Evolutionary conservation across 1,140 invertebrate species (phyloP), one percentile per base, ranked within the genome.

Genomic region (Scaptomyza graminum): DNA sequence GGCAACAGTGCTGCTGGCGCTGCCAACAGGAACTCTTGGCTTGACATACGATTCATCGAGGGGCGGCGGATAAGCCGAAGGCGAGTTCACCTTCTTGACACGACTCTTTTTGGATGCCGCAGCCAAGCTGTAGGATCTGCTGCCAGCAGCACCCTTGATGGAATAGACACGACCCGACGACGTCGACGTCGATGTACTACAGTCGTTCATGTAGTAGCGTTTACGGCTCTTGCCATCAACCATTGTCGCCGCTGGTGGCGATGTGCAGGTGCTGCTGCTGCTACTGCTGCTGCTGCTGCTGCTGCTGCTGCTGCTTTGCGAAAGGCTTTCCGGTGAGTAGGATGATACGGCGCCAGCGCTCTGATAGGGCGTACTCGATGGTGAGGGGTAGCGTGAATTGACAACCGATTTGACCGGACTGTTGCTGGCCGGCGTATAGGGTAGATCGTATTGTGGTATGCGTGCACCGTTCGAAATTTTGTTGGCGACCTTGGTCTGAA

Each of bases 401-500:
- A 78, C 68, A 16, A 89, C 80, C 13, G 87, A 91, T 22, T 91
- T 91, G 0, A 90, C 87, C 0, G 90, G 90, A 76, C 90, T 91
- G 74, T 76, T 91, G 74, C 83, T 91, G 2, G 83, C 90, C 44
- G 90, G 90, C 25, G 90, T 90, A 44, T 84, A 91, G 7, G 90
- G 88, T 16, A 90, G 41, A 49, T 78, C 77, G 51, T 69, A 88
- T 49, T 77, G 79, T 60, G 77, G 43, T n/a, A 56, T 11, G 25
- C 28, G 49, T 16, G 68, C 75, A 6, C 72, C 71, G 16, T 59
- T 57, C 28, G 77, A 79, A 41, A 91, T 88, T 56, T 90, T 82
- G 18, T 90, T 52, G 12, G 85, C 85, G 34, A 91, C 81, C 65
- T 91, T 75, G 0, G 71, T 91, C 90, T 95, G 94, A 57, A 95